Conservation (phyloP, 2,888 invertebrate genomes). For the Yponomeuta plumbellus region DNA sequence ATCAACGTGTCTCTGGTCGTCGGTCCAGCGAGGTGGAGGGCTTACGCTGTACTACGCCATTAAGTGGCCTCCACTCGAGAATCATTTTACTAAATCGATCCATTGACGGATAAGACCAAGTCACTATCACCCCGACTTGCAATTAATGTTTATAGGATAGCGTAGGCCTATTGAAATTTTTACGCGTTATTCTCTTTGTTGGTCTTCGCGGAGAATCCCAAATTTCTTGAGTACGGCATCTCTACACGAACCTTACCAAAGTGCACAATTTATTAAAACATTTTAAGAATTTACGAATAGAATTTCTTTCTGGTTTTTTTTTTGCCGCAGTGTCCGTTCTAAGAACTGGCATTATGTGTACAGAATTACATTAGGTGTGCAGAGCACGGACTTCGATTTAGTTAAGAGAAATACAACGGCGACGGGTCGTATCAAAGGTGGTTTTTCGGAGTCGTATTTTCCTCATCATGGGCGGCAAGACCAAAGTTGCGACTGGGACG, state of each 20-base stretch:
- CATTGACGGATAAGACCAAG: no score
- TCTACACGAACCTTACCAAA: background rate
- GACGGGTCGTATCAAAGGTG: constrained; percentile 1
- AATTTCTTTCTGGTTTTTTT: background rate
- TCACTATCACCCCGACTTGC: no score
- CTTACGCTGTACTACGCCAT: no score
- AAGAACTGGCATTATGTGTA: constrained; percentile 1
- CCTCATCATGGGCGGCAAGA: background rate
- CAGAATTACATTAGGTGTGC: constrained; percentile 12
- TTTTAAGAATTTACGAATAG: background rate
- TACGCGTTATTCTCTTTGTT: no score
- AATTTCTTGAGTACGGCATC: no score
- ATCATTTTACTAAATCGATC: no score
- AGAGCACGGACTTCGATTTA: constrained; percentile 1
- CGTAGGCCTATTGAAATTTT: no score
- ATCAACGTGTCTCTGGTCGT: no score
- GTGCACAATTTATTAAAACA: background rate
- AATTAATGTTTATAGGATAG: no score
- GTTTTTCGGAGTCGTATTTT: background rate
- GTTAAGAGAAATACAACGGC: background rate
- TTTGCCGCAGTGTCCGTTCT: background rate
- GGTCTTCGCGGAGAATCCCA: no score
- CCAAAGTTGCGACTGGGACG: background rate
- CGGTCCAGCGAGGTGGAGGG: no score
- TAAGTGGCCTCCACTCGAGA: no score